A percentile compares a stretch with the other conserved stretches of the same genome.
These are phyloP conservation scores for Triplophysa yarkandensis DNA, from an alignment of 2,797 vertebrate genomes.

Conservation along the genomic window DNA sequence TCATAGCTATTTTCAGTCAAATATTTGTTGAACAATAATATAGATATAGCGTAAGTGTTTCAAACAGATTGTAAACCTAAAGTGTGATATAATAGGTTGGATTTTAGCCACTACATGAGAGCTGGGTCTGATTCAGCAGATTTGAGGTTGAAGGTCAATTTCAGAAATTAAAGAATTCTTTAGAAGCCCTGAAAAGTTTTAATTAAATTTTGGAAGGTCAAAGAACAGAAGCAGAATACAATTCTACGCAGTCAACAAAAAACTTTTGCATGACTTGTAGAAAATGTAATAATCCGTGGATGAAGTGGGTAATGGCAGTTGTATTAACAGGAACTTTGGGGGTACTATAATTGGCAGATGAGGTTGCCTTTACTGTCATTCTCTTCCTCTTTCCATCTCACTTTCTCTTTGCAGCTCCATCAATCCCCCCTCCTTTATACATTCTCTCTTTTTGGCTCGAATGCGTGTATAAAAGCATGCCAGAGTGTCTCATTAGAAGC, in stretches of 20 bases:
- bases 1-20: background rate
- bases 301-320: background rate
- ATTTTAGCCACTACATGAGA: background rate
- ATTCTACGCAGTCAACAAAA: conserved; percentile 4
- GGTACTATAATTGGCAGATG: conserved; percentile 45
- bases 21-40: background rate
- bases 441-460: conserved; percentile 46
- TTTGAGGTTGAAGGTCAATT: conserved; percentile 1
- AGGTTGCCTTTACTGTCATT: conserved; percentile 14
- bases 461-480: conserved; percentile 51
- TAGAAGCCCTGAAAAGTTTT: conserved; percentile 12
- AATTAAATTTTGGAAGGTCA: conserved; percentile 48
- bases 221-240: conserved; percentile 22
- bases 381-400: conserved; percentile 15
- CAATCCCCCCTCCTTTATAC: conserved; percentile 11
- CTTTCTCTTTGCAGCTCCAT: background rate
- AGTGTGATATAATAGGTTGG: background rate
- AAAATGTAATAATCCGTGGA: conserved; percentile 30
- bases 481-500: conserved; percentile 70
- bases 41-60: background rate
- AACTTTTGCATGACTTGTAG: conserved; percentile 20
- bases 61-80: background rate
- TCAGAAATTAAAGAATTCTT: conserved; percentile 18
- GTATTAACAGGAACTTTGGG: conserved; percentile 44
- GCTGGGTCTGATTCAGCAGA: background rate